Evolutionary conservation across 2,797 vertebrate species (phyloP).

Genomic region (Mormyrus hasselquistii): DNA sequence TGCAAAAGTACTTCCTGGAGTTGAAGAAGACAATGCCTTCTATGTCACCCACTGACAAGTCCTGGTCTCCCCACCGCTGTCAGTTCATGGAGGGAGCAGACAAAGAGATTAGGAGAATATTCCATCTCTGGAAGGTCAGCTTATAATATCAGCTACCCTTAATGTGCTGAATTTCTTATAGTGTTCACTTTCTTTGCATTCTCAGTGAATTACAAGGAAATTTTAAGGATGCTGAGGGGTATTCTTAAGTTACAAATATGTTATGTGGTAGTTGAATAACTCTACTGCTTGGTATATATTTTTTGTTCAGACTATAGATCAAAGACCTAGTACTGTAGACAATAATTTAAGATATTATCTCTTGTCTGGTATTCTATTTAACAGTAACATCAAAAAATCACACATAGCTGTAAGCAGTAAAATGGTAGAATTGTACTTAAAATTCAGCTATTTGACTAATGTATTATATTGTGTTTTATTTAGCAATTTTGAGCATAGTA

Average conservation of each 20-base stretch:
- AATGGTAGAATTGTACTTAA: background rate
- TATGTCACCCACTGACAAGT: slow-evolving; percentile 88
- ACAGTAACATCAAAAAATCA: background rate
- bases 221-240: background rate
- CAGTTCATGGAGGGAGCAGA: slow-evolving; percentile 82
- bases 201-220: background rate
- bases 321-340: background rate
- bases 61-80: slow-evolving; percentile 82
- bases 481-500: background rate
- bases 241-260: background rate
- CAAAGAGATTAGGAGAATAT: slow-evolving; percentile 79
- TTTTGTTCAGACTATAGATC: background rate
- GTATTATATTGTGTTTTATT: background rate
- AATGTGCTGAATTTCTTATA: background rate
- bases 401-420: background rate
- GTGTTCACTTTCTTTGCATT: background rate
- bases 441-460: background rate
- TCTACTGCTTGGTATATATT: background rate
- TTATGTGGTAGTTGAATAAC: background rate
- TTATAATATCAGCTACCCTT: background rate
- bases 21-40: slow-evolving; percentile 83
- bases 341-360: background rate
- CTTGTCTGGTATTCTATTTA: background rate
- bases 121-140: slow-evolving; percentile 92
- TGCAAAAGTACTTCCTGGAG: slow-evolving; percentile 89